phyloP scores from a whole-genome alignment of 2,888 invertebrate species.

The Drosophila demipolita region DNA sequence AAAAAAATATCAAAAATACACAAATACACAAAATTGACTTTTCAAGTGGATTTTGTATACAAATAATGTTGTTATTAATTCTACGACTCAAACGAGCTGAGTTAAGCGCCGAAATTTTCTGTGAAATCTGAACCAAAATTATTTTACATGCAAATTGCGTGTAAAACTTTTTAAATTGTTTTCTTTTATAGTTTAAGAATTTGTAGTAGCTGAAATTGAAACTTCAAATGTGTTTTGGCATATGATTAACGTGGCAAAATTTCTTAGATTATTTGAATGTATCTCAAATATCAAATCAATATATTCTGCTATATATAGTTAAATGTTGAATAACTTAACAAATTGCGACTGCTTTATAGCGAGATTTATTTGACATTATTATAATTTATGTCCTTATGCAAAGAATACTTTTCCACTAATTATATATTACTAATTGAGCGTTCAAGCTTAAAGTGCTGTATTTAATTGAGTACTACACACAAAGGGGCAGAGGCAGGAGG shows the following conservation, averaged over 20 bases:
- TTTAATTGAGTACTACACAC: neutral
- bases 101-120: slow-evolving; percentile 3
- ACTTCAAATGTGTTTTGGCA: neutral
- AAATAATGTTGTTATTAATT: slow-evolving; percentile 6
- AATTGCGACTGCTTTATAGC: neutral
- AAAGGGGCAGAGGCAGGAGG: neutral
- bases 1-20: neutral
- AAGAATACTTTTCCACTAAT: neutral
- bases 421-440: slow-evolving; percentile 1
- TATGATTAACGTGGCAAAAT: neutral
- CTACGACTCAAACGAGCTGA: neutral
- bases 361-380: too few relatives aligned
- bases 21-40: slow-evolving; percentile 48
- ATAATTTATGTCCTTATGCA: neutral
- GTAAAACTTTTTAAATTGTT: neutral
- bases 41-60: slow-evolving; percentile 53
- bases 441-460: neutral
- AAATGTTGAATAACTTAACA: neutral
- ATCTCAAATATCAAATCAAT: neutral
- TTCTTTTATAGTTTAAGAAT: neutral
- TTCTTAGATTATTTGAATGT: neutral
- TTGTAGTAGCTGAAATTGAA: neutral
- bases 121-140: neutral
- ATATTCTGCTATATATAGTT: neutral
- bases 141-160: neutral